These are phyloP conservation scores for Takifugu rubripes DNA, from an alignment of 2,797 vertebrate genomes.

Conservation along the genomic window DNA sequence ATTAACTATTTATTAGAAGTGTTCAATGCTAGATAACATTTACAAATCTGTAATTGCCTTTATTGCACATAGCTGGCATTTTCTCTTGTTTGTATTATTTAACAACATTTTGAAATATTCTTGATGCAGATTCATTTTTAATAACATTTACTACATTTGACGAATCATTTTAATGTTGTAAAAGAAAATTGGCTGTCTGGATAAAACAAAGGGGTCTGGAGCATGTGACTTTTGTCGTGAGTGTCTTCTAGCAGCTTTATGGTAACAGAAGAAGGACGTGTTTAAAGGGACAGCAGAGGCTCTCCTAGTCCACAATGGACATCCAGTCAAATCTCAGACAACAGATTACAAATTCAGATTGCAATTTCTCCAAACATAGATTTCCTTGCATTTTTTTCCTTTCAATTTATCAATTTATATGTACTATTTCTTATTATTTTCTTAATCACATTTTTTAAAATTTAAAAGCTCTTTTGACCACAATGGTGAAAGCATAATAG, in stretches of 20 bases:
- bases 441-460: neutral
- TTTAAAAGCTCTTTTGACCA: neutral
- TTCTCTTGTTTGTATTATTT: too few relatives aligned
- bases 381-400: slow-evolving; percentile 29
- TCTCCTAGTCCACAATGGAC: slow-evolving; percentile 25
- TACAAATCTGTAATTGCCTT: too few relatives aligned
- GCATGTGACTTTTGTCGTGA: slow-evolving; percentile 78
- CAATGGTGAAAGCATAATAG: too few relatives aligned
- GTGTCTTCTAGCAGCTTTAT: slow-evolving; percentile 60
- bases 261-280: slow-evolving; percentile 62
- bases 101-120: too few relatives aligned
- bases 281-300: slow-evolving; percentile 61
- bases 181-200: slow-evolving; percentile 15
- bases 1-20: too few relatives aligned
- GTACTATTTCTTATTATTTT: neutral
- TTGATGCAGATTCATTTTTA: too few relatives aligned
- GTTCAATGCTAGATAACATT: too few relatives aligned
- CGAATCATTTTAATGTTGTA: too few relatives aligned
- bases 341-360: neutral
- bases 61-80: too few relatives aligned
- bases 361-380: too few relatives aligned
- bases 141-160: too few relatives aligned
- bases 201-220: slow-evolving; percentile 67
- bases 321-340: neutral
- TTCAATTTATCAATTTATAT: slow-evolving; percentile 29